Evolutionary conservation across 2,113 vertebrate genomes (phyloP).

Genomic region (Pollachius pollachius): DNA sequence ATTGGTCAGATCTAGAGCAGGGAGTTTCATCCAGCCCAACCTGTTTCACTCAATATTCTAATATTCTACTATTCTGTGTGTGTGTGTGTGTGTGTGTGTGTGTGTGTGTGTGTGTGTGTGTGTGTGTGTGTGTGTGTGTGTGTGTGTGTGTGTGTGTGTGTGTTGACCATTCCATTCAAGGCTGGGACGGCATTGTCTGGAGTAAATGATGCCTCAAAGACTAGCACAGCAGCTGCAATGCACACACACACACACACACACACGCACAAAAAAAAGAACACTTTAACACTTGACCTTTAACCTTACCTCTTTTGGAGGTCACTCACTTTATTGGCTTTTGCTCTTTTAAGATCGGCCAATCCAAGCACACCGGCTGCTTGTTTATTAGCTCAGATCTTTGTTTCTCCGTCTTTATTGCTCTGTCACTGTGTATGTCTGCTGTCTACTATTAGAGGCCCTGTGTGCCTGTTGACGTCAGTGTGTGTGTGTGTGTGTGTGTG

Average conservation of each 20-base stretch:
- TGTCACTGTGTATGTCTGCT: neutral
- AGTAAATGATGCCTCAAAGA: constrained; percentile 48
- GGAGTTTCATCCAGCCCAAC: too few species aligned
- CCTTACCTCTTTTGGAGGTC: constrained; percentile 51
- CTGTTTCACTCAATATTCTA: too few species aligned
- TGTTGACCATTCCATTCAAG: neutral
- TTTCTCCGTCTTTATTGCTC: constrained; percentile 48
- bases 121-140: neutral
- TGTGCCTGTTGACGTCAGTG: constrained; percentile 7
- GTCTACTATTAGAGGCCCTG: too few species aligned
- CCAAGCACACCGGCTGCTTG: constrained; percentile 63
- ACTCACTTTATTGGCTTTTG: constrained; percentile 58
- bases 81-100: neutral
- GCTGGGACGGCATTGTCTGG: constrained; percentile 31
- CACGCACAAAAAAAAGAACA: constrained; percentile 30
- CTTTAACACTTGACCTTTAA: constrained; percentile 68
- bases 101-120: constrained; percentile 4
- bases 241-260: constrained; percentile 1
- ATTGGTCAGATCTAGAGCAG: too few species aligned
- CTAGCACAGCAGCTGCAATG: constrained; percentile 8
- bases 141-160: constrained; percentile 3
- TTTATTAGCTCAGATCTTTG: constrained; percentile 58
- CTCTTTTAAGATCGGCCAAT: constrained; percentile 39
- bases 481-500: too few species aligned
- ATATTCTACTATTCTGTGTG: neutral